These are phyloP conservation scores for Ptychoptera contaminata DNA, from an alignment of 2,888 invertebrate genomes.

Conservation along the genomic window DNA sequence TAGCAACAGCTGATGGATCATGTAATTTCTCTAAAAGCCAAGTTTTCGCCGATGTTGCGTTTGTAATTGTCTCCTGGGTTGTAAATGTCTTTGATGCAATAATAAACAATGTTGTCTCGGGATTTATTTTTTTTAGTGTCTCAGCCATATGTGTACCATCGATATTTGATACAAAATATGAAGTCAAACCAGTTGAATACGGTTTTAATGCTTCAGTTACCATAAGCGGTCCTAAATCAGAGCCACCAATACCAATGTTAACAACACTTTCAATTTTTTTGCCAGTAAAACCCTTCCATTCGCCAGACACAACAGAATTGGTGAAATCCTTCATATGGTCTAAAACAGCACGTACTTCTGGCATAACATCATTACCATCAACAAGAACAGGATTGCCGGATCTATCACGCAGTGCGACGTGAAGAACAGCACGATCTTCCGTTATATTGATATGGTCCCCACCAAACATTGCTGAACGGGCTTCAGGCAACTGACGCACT, in stretches of 20 bases:
- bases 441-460: constrained; percentile 98
- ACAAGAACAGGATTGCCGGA: constrained; percentile 50
- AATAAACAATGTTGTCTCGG: constrained; percentile 93
- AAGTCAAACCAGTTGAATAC: constrained; percentile 68
- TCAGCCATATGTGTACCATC: constrained; percentile 97
- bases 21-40: constrained; percentile 84
- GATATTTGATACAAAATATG: constrained; percentile 96
- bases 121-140: constrained; percentile 72
- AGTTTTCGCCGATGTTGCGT: constrained; percentile 91
- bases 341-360: constrained; percentile 80
- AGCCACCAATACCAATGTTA: constrained; percentile 99
- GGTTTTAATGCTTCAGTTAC: constrained; percentile 95
- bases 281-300: constrained; percentile 73
- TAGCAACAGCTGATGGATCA: constrained; percentile 70
- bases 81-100: constrained; percentile 99
- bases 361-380: constrained; percentile 80
- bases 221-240: constrained; percentile 97
- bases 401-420: constrained; percentile 83
- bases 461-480: constrained; percentile 78
- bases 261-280: constrained; percentile 92
- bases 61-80: constrained; percentile 98
- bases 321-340: constrained; percentile 91
- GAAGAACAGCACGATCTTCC: constrained; percentile 89
- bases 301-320: constrained; percentile 51
- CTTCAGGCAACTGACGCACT: constrained; percentile 66